Evolutionary conservation across 2,888 invertebrate genomes (phyloP).

Genomic region (Drosophila bunnanda): DNA sequence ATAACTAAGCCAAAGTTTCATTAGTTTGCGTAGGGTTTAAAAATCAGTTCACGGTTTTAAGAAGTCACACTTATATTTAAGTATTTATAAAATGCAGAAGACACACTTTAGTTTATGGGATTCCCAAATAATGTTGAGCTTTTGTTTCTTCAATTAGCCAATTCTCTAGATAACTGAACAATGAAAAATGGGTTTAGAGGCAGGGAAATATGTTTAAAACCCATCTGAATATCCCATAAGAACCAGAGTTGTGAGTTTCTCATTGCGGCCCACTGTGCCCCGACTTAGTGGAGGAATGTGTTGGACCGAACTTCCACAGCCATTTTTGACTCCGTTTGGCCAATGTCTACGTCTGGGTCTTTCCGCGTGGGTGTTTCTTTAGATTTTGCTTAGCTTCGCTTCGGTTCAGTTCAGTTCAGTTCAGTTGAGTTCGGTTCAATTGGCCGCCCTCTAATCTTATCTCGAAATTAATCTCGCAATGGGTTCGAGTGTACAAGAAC

Average conservation of each 20-base stretch:
- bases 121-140: no score
- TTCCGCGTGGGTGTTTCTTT: constrained; percentile 63
- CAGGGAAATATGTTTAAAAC: background rate
- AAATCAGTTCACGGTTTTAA: no score
- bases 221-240: background rate
- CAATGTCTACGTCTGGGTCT: constrained; percentile 17
- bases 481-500: constrained; percentile 30
- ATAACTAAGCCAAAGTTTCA: no score
- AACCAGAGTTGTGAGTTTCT: background rate
- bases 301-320: constrained; percentile 18
- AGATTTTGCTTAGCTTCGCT: background rate
- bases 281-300: constrained; percentile 15
- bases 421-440: constrained; percentile 31
- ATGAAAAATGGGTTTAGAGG: no score
- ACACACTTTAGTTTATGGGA: no score
- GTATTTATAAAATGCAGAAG: no score
- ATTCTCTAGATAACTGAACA: background rate
- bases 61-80: no score
- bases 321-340: constrained; percentile 24
- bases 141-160: background rate
- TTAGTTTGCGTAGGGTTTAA: no score
- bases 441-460: constrained; percentile 76
- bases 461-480: constrained; percentile 60
- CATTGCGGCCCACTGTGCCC: constrained; percentile 21
- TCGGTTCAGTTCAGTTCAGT: constrained; percentile 37